Percentiles rank a stretch among this genome's conserved stretches.
phyloP scores from a whole-genome alignment of 2,888 invertebrate genomes.

The Mesorhabditis sp. region DNA sequence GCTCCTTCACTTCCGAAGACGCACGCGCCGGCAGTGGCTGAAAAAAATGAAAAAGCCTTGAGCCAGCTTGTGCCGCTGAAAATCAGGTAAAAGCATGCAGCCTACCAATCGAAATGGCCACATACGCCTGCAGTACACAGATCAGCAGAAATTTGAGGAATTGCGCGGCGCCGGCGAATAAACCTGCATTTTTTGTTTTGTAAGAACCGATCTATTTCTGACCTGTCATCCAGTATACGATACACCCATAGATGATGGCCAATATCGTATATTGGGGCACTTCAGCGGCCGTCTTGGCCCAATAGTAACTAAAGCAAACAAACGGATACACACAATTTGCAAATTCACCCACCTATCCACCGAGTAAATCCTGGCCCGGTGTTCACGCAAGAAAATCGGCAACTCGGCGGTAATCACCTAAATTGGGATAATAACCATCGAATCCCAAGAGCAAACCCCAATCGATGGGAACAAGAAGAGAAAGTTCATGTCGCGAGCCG shows the following conservation, averaged over 20 bases:
- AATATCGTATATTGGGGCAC: constrained; percentile 79
- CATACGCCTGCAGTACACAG: constrained; percentile 33
- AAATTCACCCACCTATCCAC: constrained; percentile 77
- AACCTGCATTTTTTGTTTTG: constrained; percentile 14
- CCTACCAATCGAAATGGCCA: constrained; percentile 43
- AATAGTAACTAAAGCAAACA: neutral
- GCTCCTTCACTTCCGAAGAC: constrained; percentile 45
- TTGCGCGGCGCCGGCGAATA: constrained; percentile 10
- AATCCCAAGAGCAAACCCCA: constrained; percentile 65
- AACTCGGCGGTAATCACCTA: constrained; percentile 85
- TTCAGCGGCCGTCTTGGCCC: constrained; percentile 73
- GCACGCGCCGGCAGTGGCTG: constrained; percentile 47
- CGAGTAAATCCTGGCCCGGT: constrained; percentile 83
- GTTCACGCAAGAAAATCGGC: constrained; percentile 82
- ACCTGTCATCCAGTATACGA: constrained; percentile 84
- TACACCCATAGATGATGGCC: constrained; percentile 76
- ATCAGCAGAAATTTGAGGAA: constrained; percentile 37
- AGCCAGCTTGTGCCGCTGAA: neutral
- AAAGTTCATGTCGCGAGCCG: constrained; percentile 74
- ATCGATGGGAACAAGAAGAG: constrained; percentile 88
- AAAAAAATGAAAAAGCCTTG: neutral
- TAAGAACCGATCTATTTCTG: neutral
- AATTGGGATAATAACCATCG: constrained; percentile 11
- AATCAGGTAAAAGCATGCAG: neutral
- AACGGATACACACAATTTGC: constrained; percentile 48